Evolutionary conservation across 2,888 invertebrate genomes (phyloP).

Genomic region (Pristionchus arcanus): DNA sequence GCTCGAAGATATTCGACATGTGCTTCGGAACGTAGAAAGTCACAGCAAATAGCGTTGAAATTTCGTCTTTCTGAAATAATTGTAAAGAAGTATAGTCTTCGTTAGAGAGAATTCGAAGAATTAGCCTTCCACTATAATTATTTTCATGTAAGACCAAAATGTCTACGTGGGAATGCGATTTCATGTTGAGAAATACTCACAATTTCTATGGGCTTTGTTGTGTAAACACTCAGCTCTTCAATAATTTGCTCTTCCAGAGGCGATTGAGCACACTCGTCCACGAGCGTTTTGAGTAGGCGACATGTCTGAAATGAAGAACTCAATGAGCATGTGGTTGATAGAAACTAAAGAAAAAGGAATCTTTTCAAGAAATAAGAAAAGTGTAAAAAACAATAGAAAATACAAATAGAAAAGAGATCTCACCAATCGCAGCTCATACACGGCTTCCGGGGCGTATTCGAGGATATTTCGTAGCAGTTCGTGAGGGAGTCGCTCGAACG

Average conservation of each 20-base stretch:
- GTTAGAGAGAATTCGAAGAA: too few relatives aligned
- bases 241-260: neutral
- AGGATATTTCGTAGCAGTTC: neutral
- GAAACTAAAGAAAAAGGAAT: too few relatives aligned
- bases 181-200: neutral
- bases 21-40: neutral
- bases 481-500: neutral
- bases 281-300: neutral
- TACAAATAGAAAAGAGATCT: too few relatives aligned
- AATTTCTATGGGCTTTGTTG: neutral
- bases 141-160: too few relatives aligned
- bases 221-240: neutral
- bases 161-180: too few relatives aligned
- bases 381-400: too few relatives aligned
- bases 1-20: neutral
- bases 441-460: neutral
- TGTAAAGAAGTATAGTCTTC: too few relatives aligned
- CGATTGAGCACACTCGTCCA: neutral
- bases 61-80: neutral
- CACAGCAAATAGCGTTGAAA: neutral
- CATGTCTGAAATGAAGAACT: neutral
- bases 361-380: too few relatives aligned
- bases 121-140: too few relatives aligned
- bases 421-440: neutral
- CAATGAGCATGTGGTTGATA: too few relatives aligned